Conservation (phyloP, 2,888 invertebrate genomes). For the Torymus tubicola region DNA sequence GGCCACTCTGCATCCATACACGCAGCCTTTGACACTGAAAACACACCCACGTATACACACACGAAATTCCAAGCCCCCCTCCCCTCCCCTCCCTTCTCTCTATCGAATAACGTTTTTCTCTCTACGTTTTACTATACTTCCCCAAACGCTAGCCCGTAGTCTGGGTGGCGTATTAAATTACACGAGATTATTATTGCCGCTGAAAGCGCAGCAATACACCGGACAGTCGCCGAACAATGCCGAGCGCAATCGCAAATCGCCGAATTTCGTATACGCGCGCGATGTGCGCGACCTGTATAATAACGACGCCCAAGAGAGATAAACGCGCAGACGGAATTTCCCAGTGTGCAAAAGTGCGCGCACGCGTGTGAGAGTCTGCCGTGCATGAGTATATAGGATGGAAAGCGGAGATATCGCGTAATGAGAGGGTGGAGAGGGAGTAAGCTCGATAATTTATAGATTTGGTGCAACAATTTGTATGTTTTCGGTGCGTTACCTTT, state of each 20-base stretch:
- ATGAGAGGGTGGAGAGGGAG: too few species aligned
- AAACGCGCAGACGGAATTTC: conserved; percentile 5
- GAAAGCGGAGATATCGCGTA: neutral
- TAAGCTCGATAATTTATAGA: neutral
- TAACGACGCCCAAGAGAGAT: conserved; percentile 46
- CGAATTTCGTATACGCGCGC: conserved; percentile 57
- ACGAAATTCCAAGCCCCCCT: neutral
- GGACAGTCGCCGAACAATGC: conserved; percentile 62
- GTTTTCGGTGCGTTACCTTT: too few species aligned
- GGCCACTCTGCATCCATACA: too few species aligned
- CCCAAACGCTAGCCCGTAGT: conserved; percentile 4
- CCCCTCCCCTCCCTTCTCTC: neutral
- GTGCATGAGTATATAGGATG: neutral
- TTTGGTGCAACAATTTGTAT: neutral
- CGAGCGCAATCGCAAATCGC: conserved; percentile 62
- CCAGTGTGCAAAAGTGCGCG: neutral
- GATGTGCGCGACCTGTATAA: conserved; percentile 14
- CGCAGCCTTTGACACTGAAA: neutral
- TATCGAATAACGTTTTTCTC: conserved; percentile 13
- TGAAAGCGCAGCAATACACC: conserved; percentile 59
- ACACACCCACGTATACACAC: neutral
- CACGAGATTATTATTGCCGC: conserved; percentile 63
- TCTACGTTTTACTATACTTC: neutral
- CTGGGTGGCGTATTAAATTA: conserved; percentile 60
- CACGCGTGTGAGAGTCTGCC: neutral